phyloP scores from a whole-genome alignment of 2,888 invertebrate species.

The Cyclophora punctaria region DNA sequence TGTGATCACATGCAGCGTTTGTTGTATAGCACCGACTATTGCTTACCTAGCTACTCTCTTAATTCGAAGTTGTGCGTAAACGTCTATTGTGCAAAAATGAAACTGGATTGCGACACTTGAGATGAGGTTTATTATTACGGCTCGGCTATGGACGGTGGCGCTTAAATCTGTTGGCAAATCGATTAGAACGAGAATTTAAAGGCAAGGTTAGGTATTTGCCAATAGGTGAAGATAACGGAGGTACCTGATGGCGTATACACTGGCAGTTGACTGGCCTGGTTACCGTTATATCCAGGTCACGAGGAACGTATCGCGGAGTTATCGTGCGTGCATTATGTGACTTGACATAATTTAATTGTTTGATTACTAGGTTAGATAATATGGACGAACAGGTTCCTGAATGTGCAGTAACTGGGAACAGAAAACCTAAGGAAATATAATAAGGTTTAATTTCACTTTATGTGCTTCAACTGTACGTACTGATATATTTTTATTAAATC shows the following conservation, averaged over 20 bases:
- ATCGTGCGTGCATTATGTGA: constrained; percentile 35
- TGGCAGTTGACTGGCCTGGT: constrained; percentile 32
- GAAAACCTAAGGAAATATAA: too few relatives aligned
- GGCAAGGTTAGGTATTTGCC: constrained; percentile 19
- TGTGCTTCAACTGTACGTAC: too few relatives aligned
- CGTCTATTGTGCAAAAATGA: not conserved
- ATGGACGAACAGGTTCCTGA: constrained; percentile 10
- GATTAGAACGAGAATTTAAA: constrained; percentile 3
- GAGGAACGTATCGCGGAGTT: constrained; percentile 28
- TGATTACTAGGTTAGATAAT: constrained; percentile 25
- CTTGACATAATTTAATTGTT: constrained; percentile 39
- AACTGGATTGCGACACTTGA: not conserved
- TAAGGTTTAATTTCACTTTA: too few relatives aligned
- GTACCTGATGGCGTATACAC: constrained; percentile 9
- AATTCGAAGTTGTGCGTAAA: not conserved
- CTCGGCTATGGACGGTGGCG: too few relatives aligned
- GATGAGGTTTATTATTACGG: not conserved
- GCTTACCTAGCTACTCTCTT: not conserved
- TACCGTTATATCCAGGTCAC: constrained; percentile 45
- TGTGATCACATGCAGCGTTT: not conserved
- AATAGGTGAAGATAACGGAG: constrained; percentile 37
- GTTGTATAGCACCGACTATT: not conserved
- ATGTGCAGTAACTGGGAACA: constrained; percentile 3
- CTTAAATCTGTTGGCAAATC: not conserved
- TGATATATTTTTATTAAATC: too few relatives aligned